Base-by-base conservation (phyloP, 1,140 invertebrate species). In the Pristionchus pacificus region DNA sequence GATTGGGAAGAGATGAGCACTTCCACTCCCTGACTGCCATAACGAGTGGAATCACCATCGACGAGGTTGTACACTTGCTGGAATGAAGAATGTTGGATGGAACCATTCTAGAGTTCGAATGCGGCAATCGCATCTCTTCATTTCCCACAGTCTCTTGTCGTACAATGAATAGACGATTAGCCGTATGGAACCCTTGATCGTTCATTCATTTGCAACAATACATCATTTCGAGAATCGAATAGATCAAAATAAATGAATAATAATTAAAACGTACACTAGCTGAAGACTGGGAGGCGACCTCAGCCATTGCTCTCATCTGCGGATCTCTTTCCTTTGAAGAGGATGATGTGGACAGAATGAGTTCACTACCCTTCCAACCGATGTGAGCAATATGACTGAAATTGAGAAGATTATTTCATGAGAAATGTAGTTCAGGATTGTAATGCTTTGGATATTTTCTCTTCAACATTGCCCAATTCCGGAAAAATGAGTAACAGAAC, bases 371-470 rank as follows among this genome's bases (percentile, higher is more conserved):
- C 25, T 74, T 70, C 74, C 74, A 76, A 3, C 74, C 74, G 25
- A 76, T 68, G 57, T 76, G 74, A 2, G 71, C 74, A 13, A 76
- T 60, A 60, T 76, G 74, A 61, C 74, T 75, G 32, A 57, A 75
- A 75, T n/a, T n/a, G n/a, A 25, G 0, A 61, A 55, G 30, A 62
- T 19, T 19, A 27, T 15, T 13, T 60, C 60, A n/a, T 19, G 14
- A 38, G 10, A 38, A 28, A n/a, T 55, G 13, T 2, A 2, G 55
- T 6, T n/a, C 31, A 1, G 31, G 0, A 58, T 2, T 65, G n/a
- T n/a, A n/a, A 38, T 49, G 6, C 19, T 38, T 30, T 38, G 6
- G 29, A 49, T 13, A 30, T 38, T 38, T 38, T 30, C 24, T 27
- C 29, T 62, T 62, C 60, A 24, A 62, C 27, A 25, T 15, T 62